Conservation (phyloP, 2,797 vertebrate genomes). For the Enteromius unitaeniatus region DNA sequence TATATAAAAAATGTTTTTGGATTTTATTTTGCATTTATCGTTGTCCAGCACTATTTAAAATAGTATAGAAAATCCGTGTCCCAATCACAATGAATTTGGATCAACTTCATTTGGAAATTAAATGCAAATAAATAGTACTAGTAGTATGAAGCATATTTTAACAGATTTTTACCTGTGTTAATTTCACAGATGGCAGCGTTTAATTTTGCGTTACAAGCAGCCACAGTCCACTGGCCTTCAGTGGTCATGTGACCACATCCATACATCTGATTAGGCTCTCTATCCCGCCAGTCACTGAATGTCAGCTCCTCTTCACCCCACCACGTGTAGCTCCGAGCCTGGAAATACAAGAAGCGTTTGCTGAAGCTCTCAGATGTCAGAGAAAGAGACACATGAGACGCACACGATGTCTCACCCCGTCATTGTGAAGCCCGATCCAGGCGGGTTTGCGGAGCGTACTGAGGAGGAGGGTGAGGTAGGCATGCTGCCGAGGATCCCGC, state of each 20-base stretch:
- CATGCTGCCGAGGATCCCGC: conserved; percentile 86
- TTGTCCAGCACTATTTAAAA: background rate
- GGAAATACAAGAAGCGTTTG: conserved; percentile 27
- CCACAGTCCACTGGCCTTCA: conserved; percentile 85
- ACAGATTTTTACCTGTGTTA: conserved; percentile 73
- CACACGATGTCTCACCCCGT: conserved; percentile 78
- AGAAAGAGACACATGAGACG: background rate
- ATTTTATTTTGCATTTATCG: no score
- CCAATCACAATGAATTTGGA: background rate
- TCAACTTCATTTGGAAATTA: background rate
- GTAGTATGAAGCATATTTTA: background rate
- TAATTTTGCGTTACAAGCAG: conserved; percentile 84
- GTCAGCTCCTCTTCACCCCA: conserved; percentile 81
- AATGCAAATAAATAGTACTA: conserved; percentile 2
- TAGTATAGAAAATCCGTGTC: background rate
- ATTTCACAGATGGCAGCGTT: conserved; percentile 89
- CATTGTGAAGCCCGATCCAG: conserved; percentile 90
- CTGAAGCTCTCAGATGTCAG: conserved; percentile 15
- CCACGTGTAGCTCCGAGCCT: conserved; percentile 89
- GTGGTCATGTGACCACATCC: conserved; percentile 90
- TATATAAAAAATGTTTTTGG: no score
- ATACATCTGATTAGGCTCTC: conserved; percentile 82
- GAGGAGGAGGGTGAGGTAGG: conserved; percentile 88
- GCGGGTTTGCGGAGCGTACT: conserved; percentile 80
- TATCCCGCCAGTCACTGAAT: conserved; percentile 88